phyloP scores from a whole-genome alignment of 64 coral and sea anemone genomes.

The Dendrophyllia cribrosa region DNA sequence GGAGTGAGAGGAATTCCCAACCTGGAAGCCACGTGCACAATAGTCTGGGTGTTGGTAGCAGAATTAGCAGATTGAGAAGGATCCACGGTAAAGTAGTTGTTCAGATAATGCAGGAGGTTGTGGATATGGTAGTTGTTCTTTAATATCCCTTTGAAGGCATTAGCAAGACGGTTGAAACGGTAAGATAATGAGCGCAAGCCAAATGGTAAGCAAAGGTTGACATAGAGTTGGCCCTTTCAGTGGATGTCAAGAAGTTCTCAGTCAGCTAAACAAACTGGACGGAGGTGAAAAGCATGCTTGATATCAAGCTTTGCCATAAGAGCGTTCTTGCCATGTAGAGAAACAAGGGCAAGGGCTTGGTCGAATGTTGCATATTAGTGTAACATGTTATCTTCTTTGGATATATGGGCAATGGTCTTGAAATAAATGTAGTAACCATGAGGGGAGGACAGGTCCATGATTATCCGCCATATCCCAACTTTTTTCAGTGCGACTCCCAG shows the following conservation, averaged over 20 bases:
- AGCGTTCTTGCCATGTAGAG: background rate
- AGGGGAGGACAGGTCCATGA: background rate
- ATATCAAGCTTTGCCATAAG: background rate
- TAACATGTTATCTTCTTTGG: background rate
- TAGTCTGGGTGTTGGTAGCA: background rate
- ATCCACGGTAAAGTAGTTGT: background rate
- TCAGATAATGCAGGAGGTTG: background rate
- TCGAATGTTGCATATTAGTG: background rate
- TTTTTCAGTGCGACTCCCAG: background rate
- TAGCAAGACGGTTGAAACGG: too few relatives aligned
- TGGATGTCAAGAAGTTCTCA: too few relatives aligned
- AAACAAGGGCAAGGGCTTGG: background rate
- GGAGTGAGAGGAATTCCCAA: background rate
- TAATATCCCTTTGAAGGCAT: too few relatives aligned
- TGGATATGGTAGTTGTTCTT: background rate
- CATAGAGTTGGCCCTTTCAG: background rate
- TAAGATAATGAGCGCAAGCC: background rate
- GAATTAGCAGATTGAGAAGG: background rate
- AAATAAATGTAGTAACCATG: background rate
- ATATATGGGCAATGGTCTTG: background rate
- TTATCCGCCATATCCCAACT: background rate
- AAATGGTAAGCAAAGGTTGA: background rate
- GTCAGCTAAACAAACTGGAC: too few relatives aligned
- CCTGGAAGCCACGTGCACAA: background rate
- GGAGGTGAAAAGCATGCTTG: background rate